These are phyloP conservation scores for Simalia tracyae DNA, from an alignment of 2,797 vertebrate genomes.

Conservation along the genomic window DNA sequence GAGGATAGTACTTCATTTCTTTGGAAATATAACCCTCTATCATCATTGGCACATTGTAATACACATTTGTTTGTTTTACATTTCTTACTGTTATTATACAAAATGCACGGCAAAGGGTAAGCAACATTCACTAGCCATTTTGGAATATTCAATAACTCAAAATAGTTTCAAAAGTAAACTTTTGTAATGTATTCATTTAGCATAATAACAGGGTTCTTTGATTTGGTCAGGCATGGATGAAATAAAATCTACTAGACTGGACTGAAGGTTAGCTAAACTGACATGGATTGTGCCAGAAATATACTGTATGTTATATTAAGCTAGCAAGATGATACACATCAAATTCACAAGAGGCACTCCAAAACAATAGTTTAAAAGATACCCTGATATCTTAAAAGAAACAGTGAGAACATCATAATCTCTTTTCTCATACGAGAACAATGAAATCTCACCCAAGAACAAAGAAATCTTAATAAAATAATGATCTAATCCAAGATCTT, in stretches of 20 bases:
- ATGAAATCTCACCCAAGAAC: not conserved
- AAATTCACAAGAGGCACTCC: not conserved
- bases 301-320: not conserved
- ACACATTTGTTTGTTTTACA: not conserved
- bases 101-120: not conserved
- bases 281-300: not conserved
- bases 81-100: not conserved
- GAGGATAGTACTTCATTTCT: not conserved
- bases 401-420: not conserved
- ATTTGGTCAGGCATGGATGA: not conserved
- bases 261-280: not conserved
- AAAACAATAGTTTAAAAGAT: not conserved
- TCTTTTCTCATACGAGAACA: not conserved
- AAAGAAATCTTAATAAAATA: not conserved
- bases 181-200: not conserved
- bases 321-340: not conserved
- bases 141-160: not conserved
- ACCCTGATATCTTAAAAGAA: not conserved
- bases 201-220: not conserved
- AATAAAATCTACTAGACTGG: not conserved
- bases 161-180: not conserved
- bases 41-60: not conserved
- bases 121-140: not conserved
- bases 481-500: not conserved
- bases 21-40: not conserved